Base-by-base conservation (phyloP, 1,140 invertebrate genomes). In the Drosophila teissieri region DNA sequence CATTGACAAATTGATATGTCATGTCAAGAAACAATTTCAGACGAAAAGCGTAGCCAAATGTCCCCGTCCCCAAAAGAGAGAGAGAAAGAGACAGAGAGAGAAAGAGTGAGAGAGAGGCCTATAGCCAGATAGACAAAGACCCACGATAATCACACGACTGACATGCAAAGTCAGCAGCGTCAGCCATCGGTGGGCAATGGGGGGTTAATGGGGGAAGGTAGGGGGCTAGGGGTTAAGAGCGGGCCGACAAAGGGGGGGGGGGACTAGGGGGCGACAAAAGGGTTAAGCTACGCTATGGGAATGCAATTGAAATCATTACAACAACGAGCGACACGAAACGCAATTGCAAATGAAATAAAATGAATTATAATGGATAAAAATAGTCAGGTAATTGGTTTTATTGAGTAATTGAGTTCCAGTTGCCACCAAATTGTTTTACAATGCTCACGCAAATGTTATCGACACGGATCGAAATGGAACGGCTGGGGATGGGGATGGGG, bases 291-390 rank as follows among this genome's bases (percentile, higher is more conserved):
- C 46, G 56, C 61, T 48, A 31, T 69, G 49, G 63, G 67, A 70
- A 70, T 55, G 62, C 83, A 88, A 88, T 88, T 88, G 83, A 88
- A 85, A 88, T 89, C 83, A 88, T 88, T 88, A 79, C 83, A 88
- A 88, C 83, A 80, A 88, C 75, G 73, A 82, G 78, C 83, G 83
- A 82, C 83, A 88, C 96, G 92, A 89, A 89, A 88, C 80, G 84
- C 84, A 88, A 84, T 80, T 73, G 80, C 73, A 84, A 88, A 88
- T 88, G 83, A 79, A 88, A 89, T 88, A 88, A 88, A 88, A 83
- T 88, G 84, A 89, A 89, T 88, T 84, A 89, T 88, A 88, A 89
- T 88, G 84, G 88, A 88, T 88, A 88, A 88, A 88, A 88, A 88
- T 88, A 88, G 84, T 89, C 84, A 67, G 84, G 80, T 88, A 88